These are phyloP conservation scores for Ginglymostoma cirratum DNA, from an alignment of 2,113 vertebrate genomes.

Conservation along the genomic window DNA sequence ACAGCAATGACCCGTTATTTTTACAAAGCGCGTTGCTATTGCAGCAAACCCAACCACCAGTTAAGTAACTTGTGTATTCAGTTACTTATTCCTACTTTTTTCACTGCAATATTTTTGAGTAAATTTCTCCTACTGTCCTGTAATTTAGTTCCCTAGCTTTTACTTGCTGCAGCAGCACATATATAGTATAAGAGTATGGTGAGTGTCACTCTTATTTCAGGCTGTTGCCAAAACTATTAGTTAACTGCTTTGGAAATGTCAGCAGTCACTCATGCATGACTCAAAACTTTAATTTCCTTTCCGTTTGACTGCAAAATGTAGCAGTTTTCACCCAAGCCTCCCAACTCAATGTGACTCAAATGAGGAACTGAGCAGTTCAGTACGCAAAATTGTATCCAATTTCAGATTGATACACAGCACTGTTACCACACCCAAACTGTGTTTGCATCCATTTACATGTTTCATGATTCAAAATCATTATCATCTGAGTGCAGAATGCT, in stretches of 20 bases:
- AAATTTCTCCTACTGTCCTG: not conserved
- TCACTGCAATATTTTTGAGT: not conserved
- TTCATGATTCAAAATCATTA: not conserved
- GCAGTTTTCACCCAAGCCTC: not conserved
- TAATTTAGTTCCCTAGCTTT: not conserved
- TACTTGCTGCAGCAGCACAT: not conserved
- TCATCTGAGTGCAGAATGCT: not conserved
- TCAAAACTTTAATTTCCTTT: not conserved
- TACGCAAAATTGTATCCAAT: not conserved
- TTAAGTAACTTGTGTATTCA: not conserved
- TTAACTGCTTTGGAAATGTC: not conserved
- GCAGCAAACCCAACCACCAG: not conserved
- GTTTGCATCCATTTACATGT: not conserved
- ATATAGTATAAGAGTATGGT: not conserved
- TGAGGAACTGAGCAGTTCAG: not conserved
- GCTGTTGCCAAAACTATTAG: not conserved
- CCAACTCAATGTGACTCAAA: not conserved
- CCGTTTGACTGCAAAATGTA: not conserved
- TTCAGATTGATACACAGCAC: not conserved
- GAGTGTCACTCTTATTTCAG: not conserved
- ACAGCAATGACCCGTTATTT: not conserved
- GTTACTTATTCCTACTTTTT: not conserved
- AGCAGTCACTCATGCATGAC: not conserved
- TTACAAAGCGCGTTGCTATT: not conserved
- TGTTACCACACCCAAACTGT: not conserved